Evolutionary conservation across 2,113 vertebrate species (phyloP).

Genomic region (Platysteira castanea): DNA sequence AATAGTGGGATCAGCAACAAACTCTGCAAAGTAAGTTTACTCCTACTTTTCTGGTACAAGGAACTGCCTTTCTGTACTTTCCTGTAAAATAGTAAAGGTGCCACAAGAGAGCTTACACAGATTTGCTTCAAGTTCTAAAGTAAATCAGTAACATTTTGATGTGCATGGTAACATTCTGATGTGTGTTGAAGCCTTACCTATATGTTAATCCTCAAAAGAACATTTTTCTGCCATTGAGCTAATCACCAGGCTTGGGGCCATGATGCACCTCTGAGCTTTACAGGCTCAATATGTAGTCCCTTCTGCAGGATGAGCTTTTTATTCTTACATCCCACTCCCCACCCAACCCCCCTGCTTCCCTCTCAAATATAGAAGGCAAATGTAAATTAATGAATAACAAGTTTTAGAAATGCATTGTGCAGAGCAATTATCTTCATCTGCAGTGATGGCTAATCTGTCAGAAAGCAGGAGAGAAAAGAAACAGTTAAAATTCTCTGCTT

Average conservation of each 20-base stretch:
- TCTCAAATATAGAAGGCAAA: background rate
- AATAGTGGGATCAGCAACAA: background rate
- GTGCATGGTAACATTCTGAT: background rate
- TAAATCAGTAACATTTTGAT: background rate
- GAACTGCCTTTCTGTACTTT: background rate
- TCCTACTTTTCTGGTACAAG: background rate
- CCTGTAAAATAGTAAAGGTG: background rate
- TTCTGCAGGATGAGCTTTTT: background rate
- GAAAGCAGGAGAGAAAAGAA: background rate
- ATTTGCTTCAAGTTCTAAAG: background rate
- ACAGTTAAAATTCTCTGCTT: background rate
- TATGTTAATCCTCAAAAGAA: background rate
- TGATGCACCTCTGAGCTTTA: background rate
- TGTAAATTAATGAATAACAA: background rate
- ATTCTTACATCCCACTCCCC: background rate
- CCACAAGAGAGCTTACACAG: background rate
- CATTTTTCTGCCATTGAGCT: background rate
- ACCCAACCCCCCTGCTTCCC: accelerated
- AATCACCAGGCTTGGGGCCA: background rate
- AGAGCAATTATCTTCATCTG: background rate
- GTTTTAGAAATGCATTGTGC: background rate
- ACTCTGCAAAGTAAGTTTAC: background rate
- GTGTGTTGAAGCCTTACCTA: background rate
- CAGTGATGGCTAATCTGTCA: background rate
- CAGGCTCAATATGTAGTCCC: background rate